Conservation (phyloP, 2,797 vertebrate species). For the Scyliorhinus canicula region DNA sequence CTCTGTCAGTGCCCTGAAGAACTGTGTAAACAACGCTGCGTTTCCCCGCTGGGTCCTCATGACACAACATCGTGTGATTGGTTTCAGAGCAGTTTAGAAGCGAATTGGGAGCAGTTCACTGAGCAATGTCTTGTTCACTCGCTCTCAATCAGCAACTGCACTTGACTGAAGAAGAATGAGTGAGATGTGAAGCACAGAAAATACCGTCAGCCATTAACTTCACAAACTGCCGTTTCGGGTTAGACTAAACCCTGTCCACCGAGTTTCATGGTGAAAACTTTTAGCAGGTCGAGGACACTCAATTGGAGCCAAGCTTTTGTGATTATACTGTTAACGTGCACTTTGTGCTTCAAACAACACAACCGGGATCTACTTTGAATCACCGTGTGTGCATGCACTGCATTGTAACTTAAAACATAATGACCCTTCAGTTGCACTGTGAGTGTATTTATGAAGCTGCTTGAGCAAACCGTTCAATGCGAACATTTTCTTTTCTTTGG, state of each 20-base stretch:
- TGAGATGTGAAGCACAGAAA: background rate
- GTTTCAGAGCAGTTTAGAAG: background rate
- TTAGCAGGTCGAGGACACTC: background rate
- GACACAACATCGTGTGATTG: background rate
- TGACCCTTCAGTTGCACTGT: constrained; percentile 12
- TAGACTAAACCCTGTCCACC: background rate
- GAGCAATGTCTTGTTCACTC: background rate
- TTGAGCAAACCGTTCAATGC: background rate
- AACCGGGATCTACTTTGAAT: constrained; percentile 24
- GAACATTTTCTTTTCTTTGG: constrained; percentile 23
- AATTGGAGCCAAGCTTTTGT: constrained; percentile 24
- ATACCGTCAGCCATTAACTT: background rate
- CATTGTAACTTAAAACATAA: background rate
- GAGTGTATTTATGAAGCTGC: background rate
- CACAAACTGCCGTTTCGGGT: background rate
- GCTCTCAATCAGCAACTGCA: background rate
- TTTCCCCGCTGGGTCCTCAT: background rate
- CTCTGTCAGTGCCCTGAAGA: background rate
- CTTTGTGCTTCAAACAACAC: background rate
- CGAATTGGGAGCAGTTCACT: background rate
- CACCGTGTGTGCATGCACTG: background rate
- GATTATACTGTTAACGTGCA: background rate
- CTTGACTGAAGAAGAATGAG: too few relatives aligned
- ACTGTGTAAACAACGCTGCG: background rate
- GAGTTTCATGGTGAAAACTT: background rate